These are phyloP conservation scores for Neodiprion lecontei DNA, from an alignment of 1,140 invertebrate genomes.

Conservation along the genomic window DNA sequence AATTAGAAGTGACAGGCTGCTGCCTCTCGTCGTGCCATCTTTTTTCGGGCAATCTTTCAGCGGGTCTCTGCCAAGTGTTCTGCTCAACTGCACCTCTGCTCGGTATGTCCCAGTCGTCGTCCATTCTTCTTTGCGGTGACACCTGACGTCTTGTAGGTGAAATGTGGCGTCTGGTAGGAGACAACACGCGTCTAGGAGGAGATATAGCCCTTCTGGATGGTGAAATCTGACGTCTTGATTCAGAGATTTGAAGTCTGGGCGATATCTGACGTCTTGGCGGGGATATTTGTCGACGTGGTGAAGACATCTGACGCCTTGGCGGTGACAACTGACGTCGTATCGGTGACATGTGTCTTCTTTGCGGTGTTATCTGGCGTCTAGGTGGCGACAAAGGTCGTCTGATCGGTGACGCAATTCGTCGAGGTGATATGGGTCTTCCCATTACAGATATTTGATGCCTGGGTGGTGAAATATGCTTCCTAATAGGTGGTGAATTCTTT, in stretches of 20 bases:
- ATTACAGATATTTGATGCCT: slow-evolving; percentile 22
- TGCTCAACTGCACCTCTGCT: slow-evolving; percentile 49
- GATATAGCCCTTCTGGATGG: slow-evolving; percentile 37
- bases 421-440: slow-evolving; percentile 14
- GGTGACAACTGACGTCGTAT: slow-evolving; percentile 26
- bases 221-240: slow-evolving; percentile 12
- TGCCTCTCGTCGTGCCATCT: slow-evolving; percentile 33
- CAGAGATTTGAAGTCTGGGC: slow-evolving; percentile 15
- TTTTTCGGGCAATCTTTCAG: slow-evolving; percentile 29
- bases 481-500: slow-evolving; percentile 17
- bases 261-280: slow-evolving; percentile 19
- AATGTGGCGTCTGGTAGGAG: slow-evolving; percentile 29
- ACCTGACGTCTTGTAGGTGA: slow-evolving; percentile 33
- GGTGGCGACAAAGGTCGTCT: slow-evolving; percentile 27
- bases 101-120: slow-evolving; percentile 57
- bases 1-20: slow-evolving; percentile 22
- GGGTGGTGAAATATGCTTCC: slow-evolving; percentile 28
- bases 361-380: slow-evolving; percentile 18
- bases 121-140: slow-evolving; percentile 37
- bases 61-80: slow-evolving; percentile 35
- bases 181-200: slow-evolving; percentile 31
- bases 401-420: slow-evolving; percentile 23
- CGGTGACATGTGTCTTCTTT: slow-evolving; percentile 25
- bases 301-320: slow-evolving; percentile 7
- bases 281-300: slow-evolving; percentile 19